Conservation (phyloP, 1,140 invertebrate species). For the Aricia agestis region DNA sequence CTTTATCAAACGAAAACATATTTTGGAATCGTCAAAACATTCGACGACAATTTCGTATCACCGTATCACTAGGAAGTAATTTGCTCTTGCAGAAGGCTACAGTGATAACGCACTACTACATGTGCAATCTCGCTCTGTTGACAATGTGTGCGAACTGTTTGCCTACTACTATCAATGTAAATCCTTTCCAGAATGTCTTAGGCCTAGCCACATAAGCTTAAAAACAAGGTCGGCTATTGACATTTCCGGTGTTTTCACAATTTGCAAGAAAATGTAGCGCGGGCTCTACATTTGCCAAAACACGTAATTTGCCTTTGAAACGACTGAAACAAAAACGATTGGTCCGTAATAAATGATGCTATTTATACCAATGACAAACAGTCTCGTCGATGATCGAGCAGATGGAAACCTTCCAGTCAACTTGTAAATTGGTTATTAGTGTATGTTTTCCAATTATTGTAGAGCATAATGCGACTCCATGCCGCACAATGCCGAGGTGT, state of each 20-base stretch:
- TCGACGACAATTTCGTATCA: slow-evolving; percentile 32
- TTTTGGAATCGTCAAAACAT: slow-evolving; percentile 17
- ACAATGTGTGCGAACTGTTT: slow-evolving; percentile 6
- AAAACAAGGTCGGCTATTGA: neutral
- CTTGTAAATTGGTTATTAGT: neutral
- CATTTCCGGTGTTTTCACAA: neutral
- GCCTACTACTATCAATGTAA: neutral
- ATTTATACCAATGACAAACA: neutral
- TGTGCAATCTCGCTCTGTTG: neutral
- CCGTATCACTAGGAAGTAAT: slow-evolving; percentile 66
- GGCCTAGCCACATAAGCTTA: neutral
- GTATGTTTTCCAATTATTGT: no score
- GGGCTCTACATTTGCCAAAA: neutral
- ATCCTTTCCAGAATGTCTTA: neutral
- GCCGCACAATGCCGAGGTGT: no score
- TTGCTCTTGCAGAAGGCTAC: slow-evolving; percentile 65
- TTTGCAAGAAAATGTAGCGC: neutral
- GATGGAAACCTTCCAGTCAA: neutral
- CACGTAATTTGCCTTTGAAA: neutral
- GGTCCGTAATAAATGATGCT: neutral
- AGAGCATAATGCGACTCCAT: no score
- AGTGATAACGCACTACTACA: slow-evolving; percentile 52
- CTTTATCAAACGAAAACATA: neutral
- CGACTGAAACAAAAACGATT: neutral
- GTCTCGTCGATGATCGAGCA: neutral